Evolutionary conservation across 2,888 invertebrate genomes (phyloP).

Genomic region (Eurois occulta): DNA sequence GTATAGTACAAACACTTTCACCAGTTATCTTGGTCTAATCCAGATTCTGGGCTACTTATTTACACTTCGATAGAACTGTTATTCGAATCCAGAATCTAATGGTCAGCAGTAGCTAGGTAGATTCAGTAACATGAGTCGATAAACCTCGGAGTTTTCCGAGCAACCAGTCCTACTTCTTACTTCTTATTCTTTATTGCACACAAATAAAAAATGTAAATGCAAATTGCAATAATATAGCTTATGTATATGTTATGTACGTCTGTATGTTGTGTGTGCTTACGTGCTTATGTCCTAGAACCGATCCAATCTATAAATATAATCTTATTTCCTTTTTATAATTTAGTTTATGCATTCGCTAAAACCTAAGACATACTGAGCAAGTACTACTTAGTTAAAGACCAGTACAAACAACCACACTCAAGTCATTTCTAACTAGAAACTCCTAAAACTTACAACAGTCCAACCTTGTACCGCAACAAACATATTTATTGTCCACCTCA

Average conservation of each 20-base stretch:
- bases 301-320: no score
- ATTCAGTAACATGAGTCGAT: not conserved
- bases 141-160: not conserved
- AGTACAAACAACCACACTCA: not conserved
- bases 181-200: no score
- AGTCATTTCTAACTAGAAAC: not conserved
- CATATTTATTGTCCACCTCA: constrained; percentile 60
- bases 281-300: no score
- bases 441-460: not conserved
- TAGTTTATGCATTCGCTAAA: not conserved
- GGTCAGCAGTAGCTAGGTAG: not conserved
- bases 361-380: not conserved
- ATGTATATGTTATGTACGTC: no score
- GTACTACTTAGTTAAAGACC: no score
- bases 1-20: not conserved
- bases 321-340: not conserved
- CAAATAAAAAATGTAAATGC: no score
- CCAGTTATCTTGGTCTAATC: not conserved
- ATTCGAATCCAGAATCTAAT: not conserved
- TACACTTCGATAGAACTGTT: not conserved
- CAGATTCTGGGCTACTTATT: not conserved
- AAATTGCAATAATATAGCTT: no score
- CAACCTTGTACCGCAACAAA: constrained; percentile 13
- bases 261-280: no score
- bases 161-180: not conserved